These are phyloP conservation scores for Heliconius nattereri DNA, from an alignment of 1,140 invertebrate species.

Conservation along the genomic window DNA sequence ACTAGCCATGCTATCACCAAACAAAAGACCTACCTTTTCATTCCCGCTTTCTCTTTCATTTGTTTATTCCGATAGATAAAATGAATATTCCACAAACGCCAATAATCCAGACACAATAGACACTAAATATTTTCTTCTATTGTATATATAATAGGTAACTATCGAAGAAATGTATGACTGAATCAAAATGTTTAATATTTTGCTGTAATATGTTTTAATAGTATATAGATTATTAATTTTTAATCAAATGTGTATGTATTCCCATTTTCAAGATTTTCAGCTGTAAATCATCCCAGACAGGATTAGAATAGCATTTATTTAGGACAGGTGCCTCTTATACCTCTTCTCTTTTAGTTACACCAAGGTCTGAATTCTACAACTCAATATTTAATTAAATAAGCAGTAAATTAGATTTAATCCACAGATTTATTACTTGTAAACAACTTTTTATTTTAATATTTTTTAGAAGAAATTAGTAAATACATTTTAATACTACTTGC, in stretches of 20 bases:
- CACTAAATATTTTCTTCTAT: slow-evolving; percentile 16
- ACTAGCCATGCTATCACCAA: slow-evolving; percentile 46
- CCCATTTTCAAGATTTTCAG: too few relatives aligned
- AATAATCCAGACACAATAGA: slow-evolving; percentile 30
- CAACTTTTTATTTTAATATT: not conserved
- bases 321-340: too few relatives aligned
- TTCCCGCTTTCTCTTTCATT: slow-evolving; percentile 64
- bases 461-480: not conserved
- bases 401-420: too few relatives aligned
- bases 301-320: too few relatives aligned
- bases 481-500: not conserved
- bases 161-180: not conserved
- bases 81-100: slow-evolving; percentile 26
- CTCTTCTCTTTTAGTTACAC: too few relatives aligned
- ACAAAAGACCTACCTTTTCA: slow-evolving; percentile 57
- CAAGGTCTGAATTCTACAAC: too few relatives aligned
- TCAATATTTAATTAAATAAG: too few relatives aligned
- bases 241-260: not conserved
- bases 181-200: not conserved
- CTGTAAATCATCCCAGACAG: too few relatives aligned
- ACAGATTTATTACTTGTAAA: too few relatives aligned
- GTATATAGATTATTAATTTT: not conserved
- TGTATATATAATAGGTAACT: not conserved
- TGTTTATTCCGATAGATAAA: slow-evolving; percentile 29
- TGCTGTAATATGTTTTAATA: not conserved